A percentile compares a stretch with the other conserved stretches of the same genome.
These are phyloP conservation scores for Borostomias antarcticus DNA, from an alignment of 2,797 vertebrate species.

Conservation along the genomic window DNA sequence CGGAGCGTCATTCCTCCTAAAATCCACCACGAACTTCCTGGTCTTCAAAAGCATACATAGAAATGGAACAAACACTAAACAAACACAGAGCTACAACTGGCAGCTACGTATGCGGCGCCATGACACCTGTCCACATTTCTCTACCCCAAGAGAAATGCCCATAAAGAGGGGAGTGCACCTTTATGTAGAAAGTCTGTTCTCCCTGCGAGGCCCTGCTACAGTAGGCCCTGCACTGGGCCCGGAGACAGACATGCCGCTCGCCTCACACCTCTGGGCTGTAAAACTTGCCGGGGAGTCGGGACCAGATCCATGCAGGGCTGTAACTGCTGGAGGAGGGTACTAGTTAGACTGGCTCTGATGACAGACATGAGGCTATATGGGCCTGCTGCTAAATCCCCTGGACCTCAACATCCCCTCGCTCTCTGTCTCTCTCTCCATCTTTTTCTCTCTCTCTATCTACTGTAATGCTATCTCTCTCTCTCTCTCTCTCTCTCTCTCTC, in stretches of 20 bases:
- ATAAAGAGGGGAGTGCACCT: slow-evolving; percentile 57
- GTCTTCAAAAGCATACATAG: no score
- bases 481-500: slow-evolving; percentile 14
- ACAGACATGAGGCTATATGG: slow-evolving; percentile 26
- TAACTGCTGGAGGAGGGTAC: slow-evolving; percentile 28
- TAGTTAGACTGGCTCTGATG: slow-evolving; percentile 27
- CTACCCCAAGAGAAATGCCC: no score
- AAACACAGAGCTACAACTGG: no score
- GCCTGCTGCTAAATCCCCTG: slow-evolving; percentile 24
- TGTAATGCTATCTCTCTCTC: slow-evolving; percentile 5
- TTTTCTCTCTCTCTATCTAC: neutral
- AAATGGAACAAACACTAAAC: no score
- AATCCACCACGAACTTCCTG: no score
- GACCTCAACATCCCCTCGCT: neutral
- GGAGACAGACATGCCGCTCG: slow-evolving; percentile 6
- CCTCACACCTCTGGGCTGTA: slow-evolving; percentile 31
- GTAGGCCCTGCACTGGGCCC: slow-evolving; percentile 5
- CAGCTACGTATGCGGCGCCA: no score
- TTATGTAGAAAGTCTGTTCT: slow-evolving; percentile 51
- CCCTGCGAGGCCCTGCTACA: slow-evolving; percentile 23
- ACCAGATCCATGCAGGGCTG: slow-evolving; percentile 36
- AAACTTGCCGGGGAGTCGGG: slow-evolving; percentile 39
- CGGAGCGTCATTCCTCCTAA: no score
- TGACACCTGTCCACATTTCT: no score
- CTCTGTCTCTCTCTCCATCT: neutral